Evolutionary conservation across 2,888 invertebrate genomes (phyloP), one percentile per base, ranked within the genome.

Genomic region (Oxycera nigricornis): DNA sequence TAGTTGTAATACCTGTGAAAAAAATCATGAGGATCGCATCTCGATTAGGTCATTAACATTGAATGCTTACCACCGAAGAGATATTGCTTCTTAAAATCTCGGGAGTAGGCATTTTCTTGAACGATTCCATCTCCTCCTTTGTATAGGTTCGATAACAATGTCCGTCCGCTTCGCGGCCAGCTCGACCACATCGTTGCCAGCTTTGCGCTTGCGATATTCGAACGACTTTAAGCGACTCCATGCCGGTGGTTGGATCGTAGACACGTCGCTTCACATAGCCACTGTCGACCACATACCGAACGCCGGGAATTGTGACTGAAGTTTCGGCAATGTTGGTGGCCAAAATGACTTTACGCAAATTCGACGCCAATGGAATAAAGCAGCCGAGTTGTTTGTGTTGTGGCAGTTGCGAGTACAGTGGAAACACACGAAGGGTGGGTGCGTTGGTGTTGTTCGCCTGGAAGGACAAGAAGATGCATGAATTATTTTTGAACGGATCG

Each of bases 321-420:
- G 98, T 96, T 87, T 99, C 99, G 0, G 99, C 98, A 77, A 99
- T 95, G 84, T 99, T 99, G 31, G 99, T 99, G 4, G 97, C 92
- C 65, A 99, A 88, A 30, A 99, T 92, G 26, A 98, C 91, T 87
- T 98, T 99, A 72, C 98, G 88, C 20, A 90, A 90, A 75, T 92
- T 92, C 2, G 88, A 85, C 1, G 93, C 91, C 1, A 91, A 88
- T 0, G 90, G 88, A 75, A 90, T 88, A 87, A 97, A 97, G 22
- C 95, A 96, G 82, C 92, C 92, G 81, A 97, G 87, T 86, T 98
- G 96, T 80, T 95, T 95, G 22, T 90, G 87, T 50, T 94, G 91
- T 0, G 97, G 93, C 74, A 98, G 87, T 76, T 96, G 93, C 2
- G 97, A 96, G 85, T 98, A 97, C 82, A 99, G 88, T 0, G 98